Conservation (phyloP, 1,140 invertebrate genomes). For the Ips nitidus region DNA sequence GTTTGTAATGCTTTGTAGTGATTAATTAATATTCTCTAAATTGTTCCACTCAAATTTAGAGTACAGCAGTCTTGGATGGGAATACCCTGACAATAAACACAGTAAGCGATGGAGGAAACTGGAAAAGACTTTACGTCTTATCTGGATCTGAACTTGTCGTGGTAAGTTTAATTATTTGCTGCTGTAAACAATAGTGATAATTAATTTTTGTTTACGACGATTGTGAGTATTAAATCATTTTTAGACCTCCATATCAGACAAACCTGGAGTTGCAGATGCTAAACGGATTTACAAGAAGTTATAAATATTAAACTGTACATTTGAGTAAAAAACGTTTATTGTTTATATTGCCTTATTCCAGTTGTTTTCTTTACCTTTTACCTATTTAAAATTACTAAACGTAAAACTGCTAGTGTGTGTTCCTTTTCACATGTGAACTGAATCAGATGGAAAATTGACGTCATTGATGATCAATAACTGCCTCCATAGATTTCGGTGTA, state of each 20-base stretch:
- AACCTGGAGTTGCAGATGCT: neutral
- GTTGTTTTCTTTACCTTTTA: no score
- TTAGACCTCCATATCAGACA: neutral
- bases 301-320: neutral
- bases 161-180: neutral
- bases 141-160: slow-evolving; percentile 10
- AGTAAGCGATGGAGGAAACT: neutral
- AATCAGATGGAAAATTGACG: no score
- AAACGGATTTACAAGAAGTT: slow-evolving; percentile 8
- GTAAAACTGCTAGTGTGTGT: no score
- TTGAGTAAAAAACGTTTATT: no score
- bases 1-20: neutral
- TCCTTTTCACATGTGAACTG: no score
- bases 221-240: neutral
- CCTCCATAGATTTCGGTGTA: no score
- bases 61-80: slow-evolving; percentile 2
- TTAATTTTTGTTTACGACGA: neutral
- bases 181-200: no score
- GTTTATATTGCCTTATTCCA: no score
- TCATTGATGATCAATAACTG: no score
- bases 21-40: neutral
- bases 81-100: neutral
- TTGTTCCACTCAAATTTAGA: neutral
- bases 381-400: no score
- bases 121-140: slow-evolving; percentile 6